Evolutionary conservation across 2,888 invertebrate genomes (phyloP).

Genomic region (Polydrusus tereticollis): DNA sequence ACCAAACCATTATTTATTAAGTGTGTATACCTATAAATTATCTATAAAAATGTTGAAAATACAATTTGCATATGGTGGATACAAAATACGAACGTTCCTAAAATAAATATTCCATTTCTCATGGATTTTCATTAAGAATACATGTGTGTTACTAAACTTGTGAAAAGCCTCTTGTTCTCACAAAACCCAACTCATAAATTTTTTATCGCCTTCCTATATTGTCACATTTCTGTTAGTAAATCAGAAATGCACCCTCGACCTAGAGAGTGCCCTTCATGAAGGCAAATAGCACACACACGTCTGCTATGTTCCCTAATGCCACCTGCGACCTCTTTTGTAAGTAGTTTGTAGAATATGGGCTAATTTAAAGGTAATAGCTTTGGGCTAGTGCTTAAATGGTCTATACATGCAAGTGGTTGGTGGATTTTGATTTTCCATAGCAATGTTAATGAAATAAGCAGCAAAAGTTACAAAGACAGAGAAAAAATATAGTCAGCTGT

Average conservation of each 20-base stretch:
- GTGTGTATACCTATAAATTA: too few relatives aligned
- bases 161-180: constrained; percentile 45
- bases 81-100: too few relatives aligned
- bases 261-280: constrained; percentile 18
- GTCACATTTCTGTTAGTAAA: constrained; percentile 37
- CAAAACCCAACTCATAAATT: constrained; percentile 44
- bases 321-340: constrained; percentile 20
- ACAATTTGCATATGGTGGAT: too few relatives aligned
- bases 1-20: too few relatives aligned
- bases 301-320: constrained; percentile 19
- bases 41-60: too few relatives aligned
- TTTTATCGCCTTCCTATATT: constrained; percentile 46
- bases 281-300: constrained; percentile 2
- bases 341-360: background rate
- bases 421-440: too few relatives aligned
- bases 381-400: too few relatives aligned
- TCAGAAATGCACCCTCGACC: constrained; percentile 43
- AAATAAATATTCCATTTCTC: constrained; percentile 19
- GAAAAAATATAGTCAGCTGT: too few relatives aligned
- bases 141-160: constrained; percentile 33
- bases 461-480: too few relatives aligned
- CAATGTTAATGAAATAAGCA: too few relatives aligned
- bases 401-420: too few relatives aligned
- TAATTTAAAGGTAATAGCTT: background rate
- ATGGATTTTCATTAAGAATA: constrained; percentile 25